Evolutionary conservation across 2,797 vertebrate genomes (phyloP), one percentile per base, ranked within the genome.

Genomic region (Pangasius sanitwongsei): DNA sequence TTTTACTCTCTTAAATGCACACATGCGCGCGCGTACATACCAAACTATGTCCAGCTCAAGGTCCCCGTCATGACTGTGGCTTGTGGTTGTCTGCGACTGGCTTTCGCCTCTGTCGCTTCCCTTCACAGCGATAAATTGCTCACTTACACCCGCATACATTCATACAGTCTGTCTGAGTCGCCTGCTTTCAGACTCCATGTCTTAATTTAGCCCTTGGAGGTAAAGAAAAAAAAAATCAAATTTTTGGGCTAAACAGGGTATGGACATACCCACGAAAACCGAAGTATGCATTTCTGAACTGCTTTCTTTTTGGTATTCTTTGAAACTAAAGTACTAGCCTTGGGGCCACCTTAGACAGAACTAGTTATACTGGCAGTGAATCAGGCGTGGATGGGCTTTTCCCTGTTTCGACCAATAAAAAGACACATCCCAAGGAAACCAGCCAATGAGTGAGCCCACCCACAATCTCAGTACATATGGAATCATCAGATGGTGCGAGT

Each of bases 391-490:
- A 83, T 28, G 25, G 81, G 59, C 37, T 83, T 83, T 83, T 83
- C 82, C 82, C 82, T 15, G 18, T 70, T 55, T 85, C 8, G 48
- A 23, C 65, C 48, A 55, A 53, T 85, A 18, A 20, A 55, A 34
- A 53, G 31, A 34, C 11, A 53, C 34, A 23, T 65, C 41, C 44
- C 57, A 53, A 82, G 20, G 63, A 57, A 65, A 59, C 12, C 48
- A 67, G 59, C 48, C 59, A 89, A 41, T 59, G 31, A 86, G 72
- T 18, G 1, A 85, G 34, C 72, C 81, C 50, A 59, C 81, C 50
- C 72, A 78, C 80, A 77, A 57, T 57, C 86, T 41, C 34, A 20
- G 86, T 84, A 69, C 89, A 89, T 89, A 87, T 61, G 89, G 81
- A 87, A 70, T 69, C 75, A 83, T 84, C 86, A 87, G 89, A 87